Conservation (phyloP, 2,888 invertebrate genomes). For the Euclidia mi region DNA sequence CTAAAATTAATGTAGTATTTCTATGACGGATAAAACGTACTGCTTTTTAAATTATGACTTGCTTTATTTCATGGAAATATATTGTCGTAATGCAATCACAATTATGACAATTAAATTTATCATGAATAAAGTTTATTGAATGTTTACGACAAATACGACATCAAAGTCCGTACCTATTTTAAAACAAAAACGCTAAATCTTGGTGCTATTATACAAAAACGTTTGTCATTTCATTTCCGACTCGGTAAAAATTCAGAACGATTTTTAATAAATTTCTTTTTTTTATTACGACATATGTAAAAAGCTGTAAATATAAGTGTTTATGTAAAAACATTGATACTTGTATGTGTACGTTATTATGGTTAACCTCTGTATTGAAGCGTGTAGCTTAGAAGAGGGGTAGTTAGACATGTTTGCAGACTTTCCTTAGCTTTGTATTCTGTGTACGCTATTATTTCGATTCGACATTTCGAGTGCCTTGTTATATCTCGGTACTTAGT, state of each 20-base stretch:
- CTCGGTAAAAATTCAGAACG: conserved; percentile 17
- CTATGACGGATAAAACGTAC: too few species aligned
- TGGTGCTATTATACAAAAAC: conserved; percentile 44
- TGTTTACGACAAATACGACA: not conserved
- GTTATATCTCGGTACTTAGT: not conserved
- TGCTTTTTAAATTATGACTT: too few species aligned
- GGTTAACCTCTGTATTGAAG: too few species aligned
- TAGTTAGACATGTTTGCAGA: too few species aligned
- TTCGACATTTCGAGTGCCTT: not conserved
- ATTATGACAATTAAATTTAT: too few species aligned
- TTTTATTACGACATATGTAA: conserved; percentile 1
- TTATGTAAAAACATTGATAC: not conserved
- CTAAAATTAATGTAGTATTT: too few species aligned
- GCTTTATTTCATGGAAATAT: too few species aligned
- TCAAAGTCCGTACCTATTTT: not conserved
- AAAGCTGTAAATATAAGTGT: not conserved
- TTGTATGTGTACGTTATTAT: not conserved
- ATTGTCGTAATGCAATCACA: too few species aligned
- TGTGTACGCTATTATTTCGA: too few species aligned
- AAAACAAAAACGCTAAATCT: conserved; percentile 20
- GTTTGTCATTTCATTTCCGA: conserved; percentile 35
- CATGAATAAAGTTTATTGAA: too few species aligned
- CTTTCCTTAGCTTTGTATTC: too few species aligned
- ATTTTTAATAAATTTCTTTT: conserved; percentile 36
- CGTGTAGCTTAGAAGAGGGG: not conserved